Percentiles rank a stretch among this genome's conserved stretches.
phyloP scores from a whole-genome alignment of 2,888 invertebrate species.

The Xestia rhomboidea region DNA sequence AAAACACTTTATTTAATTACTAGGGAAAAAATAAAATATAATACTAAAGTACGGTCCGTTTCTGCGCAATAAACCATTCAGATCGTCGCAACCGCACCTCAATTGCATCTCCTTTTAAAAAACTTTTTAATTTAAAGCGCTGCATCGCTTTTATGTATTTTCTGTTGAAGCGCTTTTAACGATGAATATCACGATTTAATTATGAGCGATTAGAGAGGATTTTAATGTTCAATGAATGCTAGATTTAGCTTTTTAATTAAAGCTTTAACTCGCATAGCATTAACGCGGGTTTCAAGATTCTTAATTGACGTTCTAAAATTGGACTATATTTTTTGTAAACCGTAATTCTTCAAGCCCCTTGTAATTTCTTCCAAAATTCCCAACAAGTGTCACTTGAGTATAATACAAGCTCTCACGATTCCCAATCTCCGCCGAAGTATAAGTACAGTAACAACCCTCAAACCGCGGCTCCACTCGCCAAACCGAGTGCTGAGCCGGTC shows the following conservation, averaged over 20 bases:
- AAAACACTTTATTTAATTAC: conserved; percentile 68
- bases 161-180: conserved; percentile 55
- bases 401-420: conserved; percentile 20
- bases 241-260: conserved; percentile 19
- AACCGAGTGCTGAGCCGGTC: conserved; percentile 48
- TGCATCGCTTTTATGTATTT: conserved; percentile 57
- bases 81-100: conserved; percentile 52
- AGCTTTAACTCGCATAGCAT: neutral
- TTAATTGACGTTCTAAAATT: neutral
- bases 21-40: conserved; percentile 40
- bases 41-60: conserved; percentile 47
- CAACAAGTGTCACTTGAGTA: conserved; percentile 21
- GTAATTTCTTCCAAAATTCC: conserved; percentile 1
- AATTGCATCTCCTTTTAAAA: conserved; percentile 56
- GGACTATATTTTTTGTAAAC: neutral
- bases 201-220: conserved; percentile 41
- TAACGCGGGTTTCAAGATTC: neutral
- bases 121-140: conserved; percentile 62
- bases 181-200: conserved; percentile 56
- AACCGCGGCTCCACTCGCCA: conserved; percentile 60
- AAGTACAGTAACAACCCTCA: conserved; percentile 57
- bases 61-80: conserved; percentile 59
- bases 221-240: conserved; percentile 43
- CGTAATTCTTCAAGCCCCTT: neutral
- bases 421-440: conserved; percentile 33